These are phyloP conservation scores for Glossophaga mutica DNA, from an alignment of 2,797 vertebrate genomes.

Conservation along the genomic window DNA sequence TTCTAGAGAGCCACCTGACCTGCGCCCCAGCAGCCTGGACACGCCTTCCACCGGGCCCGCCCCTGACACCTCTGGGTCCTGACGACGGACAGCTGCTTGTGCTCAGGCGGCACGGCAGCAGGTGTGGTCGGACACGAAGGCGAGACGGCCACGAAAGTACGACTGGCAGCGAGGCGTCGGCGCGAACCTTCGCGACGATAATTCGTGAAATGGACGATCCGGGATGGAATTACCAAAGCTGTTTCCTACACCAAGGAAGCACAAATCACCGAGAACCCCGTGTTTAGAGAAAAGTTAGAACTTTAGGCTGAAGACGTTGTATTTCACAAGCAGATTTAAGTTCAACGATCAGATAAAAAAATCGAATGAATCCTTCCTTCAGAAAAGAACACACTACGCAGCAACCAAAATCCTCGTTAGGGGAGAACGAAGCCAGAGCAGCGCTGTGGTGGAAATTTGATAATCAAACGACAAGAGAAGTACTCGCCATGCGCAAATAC, in stretches of 20 bases:
- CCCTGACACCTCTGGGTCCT: neutral
- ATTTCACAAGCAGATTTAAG: neutral
- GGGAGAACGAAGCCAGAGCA: neutral
- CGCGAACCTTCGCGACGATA: neutral
- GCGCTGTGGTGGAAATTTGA: neutral
- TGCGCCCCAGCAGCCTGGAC: rapidly evolving
- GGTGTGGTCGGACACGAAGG: neutral
- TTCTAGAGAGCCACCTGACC: neutral
- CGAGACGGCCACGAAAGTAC: neutral
- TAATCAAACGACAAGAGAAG: constrained; percentile 35
- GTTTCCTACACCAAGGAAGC: neutral
- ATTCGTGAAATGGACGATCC: neutral
- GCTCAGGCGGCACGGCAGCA: neutral
- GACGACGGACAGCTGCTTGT: neutral
- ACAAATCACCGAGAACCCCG: neutral
- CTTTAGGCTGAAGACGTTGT: neutral
- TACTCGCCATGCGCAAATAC: constrained; percentile 42
- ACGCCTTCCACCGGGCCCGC: neutral
- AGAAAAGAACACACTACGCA: constrained; percentile 16
- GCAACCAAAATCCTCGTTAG: neutral
- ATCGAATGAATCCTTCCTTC: neutral
- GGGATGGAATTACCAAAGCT: neutral
- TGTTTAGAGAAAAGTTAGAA: neutral
- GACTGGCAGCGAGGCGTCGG: neutral
- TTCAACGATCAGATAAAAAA: neutral